phyloP scores from a whole-genome alignment of 1,140 invertebrate genomes.

The Cyphomyrmex costatus region DNA sequence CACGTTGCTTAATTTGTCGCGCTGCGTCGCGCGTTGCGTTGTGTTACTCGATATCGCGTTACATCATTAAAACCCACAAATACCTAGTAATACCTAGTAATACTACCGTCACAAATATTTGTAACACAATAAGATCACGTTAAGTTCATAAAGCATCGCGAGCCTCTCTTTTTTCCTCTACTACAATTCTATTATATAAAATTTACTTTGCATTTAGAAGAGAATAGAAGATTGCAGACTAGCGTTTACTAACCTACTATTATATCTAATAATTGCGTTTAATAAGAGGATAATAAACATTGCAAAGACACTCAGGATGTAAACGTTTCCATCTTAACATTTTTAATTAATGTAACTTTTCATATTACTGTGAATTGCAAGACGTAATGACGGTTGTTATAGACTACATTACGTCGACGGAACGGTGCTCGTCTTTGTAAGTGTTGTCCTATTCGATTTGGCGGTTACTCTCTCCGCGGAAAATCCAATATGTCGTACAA shows the following conservation, averaged over 20 bases:
- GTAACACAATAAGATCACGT: background rate
- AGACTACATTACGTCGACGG: slow-evolving; percentile 8
- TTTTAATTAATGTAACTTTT: slow-evolving; percentile 44
- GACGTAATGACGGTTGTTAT: slow-evolving; percentile 19
- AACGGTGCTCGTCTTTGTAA: slow-evolving; percentile 7
- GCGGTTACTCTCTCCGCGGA: slow-evolving; percentile 22
- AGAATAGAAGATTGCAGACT: background rate
- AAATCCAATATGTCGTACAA: slow-evolving; percentile 20
- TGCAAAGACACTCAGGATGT: background rate
- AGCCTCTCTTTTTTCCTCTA: background rate
- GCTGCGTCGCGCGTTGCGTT: background rate
- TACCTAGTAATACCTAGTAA: slow-evolving; percentile 31
- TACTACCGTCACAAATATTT: slow-evolving; percentile 8
- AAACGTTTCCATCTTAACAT: slow-evolving; percentile 2
- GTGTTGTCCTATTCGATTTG: slow-evolving; percentile 49
- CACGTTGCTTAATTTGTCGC: slow-evolving; percentile 54
- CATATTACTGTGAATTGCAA: background rate
- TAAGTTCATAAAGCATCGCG: background rate
- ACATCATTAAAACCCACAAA: slow-evolving; percentile 28
- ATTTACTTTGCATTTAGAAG: background rate
- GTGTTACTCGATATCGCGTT: background rate
- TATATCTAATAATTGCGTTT: slow-evolving; percentile 1
- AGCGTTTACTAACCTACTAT: background rate
- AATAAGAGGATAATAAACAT: slow-evolving; percentile 14
- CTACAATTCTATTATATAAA: no score